Evolutionary conservation across 2,113 vertebrate genomes (phyloP).

Genomic region (Ictalurus furcatus): DNA sequence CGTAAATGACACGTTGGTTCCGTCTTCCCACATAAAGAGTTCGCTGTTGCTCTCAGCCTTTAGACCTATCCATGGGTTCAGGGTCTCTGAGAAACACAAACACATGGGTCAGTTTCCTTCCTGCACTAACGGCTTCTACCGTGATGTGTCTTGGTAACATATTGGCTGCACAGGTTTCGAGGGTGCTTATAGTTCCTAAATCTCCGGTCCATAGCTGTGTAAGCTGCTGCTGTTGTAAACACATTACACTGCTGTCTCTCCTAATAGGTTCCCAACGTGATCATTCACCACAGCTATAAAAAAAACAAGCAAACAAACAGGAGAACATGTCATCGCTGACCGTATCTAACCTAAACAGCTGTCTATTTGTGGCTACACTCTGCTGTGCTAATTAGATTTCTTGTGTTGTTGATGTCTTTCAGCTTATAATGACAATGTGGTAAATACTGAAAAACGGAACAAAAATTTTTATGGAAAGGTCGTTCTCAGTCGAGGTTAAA

Average conservation of each 20-base stretch:
- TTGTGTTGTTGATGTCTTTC: background rate
- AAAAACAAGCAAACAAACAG: background rate
- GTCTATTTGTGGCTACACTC: background rate
- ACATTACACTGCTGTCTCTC: background rate
- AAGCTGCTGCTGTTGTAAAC: background rate
- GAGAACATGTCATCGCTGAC: background rate
- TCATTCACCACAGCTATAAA: background rate
- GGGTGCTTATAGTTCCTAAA: background rate
- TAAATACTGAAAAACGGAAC: background rate
- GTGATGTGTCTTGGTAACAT: background rate
- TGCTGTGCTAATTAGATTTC: background rate
- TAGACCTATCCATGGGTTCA: constrained; percentile 76
- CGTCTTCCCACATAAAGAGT: constrained; percentile 83
- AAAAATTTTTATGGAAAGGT: too few species aligned
- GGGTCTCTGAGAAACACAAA: background rate
- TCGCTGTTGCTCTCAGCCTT: constrained; percentile 66
- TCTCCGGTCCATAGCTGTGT: background rate
- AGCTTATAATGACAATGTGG: background rate
- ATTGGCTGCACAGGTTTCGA: background rate
- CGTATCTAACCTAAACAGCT: background rate
- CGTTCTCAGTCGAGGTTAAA: background rate
- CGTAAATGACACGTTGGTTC: constrained; percentile 77
- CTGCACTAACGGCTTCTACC: background rate
- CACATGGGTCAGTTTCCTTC: background rate
- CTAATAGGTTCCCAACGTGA: background rate